These are phyloP conservation scores for Melinaea marsaeus DNA, from an alignment of 2,888 invertebrate species.

Conservation along the genomic window DNA sequence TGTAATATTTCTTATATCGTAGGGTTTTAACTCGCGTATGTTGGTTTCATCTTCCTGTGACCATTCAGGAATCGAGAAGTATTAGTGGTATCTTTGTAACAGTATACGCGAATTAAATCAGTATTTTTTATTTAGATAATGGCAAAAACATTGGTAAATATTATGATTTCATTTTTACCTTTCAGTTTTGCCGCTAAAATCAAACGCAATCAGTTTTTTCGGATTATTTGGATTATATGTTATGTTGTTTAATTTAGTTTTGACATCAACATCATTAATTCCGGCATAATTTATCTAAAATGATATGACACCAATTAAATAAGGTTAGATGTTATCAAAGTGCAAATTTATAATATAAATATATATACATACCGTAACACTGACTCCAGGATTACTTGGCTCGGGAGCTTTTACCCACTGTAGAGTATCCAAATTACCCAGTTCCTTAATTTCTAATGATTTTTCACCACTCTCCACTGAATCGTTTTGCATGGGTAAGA, in stretches of 20 bases:
- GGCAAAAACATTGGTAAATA: constrained; percentile 1
- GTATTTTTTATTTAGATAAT: constrained; percentile 8
- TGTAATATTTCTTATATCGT: constrained; percentile 5
- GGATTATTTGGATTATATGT: constrained; percentile 21
- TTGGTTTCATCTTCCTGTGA: no score
- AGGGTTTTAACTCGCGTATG: no score
- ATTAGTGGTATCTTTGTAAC: no score
- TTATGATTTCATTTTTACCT: constrained; percentile 35
- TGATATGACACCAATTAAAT: neutral
- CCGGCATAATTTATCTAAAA: constrained; percentile 49
- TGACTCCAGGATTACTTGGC: constrained; percentile 34
- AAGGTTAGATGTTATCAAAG: no score
- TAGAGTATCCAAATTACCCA: constrained; percentile 45
- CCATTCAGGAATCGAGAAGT: no score
- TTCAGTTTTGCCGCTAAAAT: constrained; percentile 53
- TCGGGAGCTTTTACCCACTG: constrained; percentile 44
- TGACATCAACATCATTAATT: constrained; percentile 40
- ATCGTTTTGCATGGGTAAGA: constrained; percentile 33
- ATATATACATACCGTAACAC: constrained; percentile 43
- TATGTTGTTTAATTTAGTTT: constrained; percentile 36
- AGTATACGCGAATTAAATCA: no score
- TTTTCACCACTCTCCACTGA: constrained; percentile 21
- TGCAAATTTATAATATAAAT: constrained; percentile 14
- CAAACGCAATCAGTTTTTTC: constrained; percentile 42
- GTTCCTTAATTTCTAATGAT: constrained; percentile 33